Evolutionary conservation across 1,140 invertebrate species (phyloP).

Genomic region (Conus ventricosus): DNA sequence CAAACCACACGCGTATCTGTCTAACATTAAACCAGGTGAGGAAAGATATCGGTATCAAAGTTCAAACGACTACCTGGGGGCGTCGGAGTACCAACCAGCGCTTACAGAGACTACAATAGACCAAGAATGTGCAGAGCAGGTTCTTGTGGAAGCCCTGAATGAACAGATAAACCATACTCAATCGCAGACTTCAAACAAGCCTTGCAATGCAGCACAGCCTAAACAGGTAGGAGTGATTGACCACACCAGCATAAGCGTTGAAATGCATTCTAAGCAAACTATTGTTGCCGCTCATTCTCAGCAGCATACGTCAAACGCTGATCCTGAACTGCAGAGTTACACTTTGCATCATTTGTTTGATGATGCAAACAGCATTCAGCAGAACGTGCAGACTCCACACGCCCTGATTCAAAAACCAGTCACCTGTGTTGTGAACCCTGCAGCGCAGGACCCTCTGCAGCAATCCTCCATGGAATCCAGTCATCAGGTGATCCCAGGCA

Average conservation of each 20-base stretch:
- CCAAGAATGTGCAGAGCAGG: neutral
- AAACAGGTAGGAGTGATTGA: neutral
- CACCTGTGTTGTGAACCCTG: neutral
- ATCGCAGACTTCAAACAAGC: neutral
- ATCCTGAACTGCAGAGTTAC: neutral
- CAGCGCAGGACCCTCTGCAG: neutral
- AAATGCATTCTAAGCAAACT: neutral
- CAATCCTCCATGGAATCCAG: neutral
- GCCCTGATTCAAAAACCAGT: neutral
- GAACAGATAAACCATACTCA: neutral
- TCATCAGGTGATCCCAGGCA: constrained; percentile 1
- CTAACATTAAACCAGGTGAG: neutral
- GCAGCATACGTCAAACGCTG: neutral
- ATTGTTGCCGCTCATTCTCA: neutral
- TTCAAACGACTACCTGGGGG: neutral
- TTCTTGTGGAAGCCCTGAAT: constrained; percentile 7
- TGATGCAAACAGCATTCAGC: neutral
- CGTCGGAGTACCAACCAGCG: neutral
- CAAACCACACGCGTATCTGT: neutral
- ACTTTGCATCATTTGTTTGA: constrained; percentile 21
- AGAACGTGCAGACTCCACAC: neutral
- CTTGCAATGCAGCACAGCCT: too few relatives aligned
- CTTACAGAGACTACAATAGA: neutral
- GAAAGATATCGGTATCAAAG: neutral
- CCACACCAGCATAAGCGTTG: neutral